Base-by-base conservation (phyloP, 2,888 invertebrate genomes). In the Gymnocheta viridis region DNA sequence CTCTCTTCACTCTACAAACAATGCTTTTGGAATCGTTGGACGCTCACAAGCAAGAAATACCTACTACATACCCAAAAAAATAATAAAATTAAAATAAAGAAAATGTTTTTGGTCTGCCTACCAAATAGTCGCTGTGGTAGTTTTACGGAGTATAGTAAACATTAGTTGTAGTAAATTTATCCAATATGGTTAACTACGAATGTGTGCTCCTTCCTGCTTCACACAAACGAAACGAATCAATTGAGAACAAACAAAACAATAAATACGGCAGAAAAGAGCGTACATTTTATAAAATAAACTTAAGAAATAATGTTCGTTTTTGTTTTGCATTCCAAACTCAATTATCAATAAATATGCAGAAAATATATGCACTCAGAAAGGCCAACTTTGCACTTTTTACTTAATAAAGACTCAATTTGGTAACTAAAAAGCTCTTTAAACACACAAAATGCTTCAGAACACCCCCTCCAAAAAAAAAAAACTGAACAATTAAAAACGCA, bases 91-190 rank as follows among this genome's bases (percentile, higher is more conserved):
- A 24, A 54, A 24, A 2, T 7, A 19, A 62, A 49, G 4, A 41
- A 58, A 51, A 32, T 27, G 9, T 35, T 62, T 69, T 79, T 64
- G 64, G 79, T 72, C 79, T 79, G 79, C 72, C 79, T 72, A 79
- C 79, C 44, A 78, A 77, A 78, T 67, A 49, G 22, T 66, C 32
- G 6, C n/a, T n/a, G 22, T 79, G 54, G 44, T 67, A 58, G 66
- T 66, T 29, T 24, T 38, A 17, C 6, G 56, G 22, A 7, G 66
- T 32, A 22, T 3, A 32, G 49, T 38, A 74, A 29, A 41, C 38
- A 29, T n/a, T 41, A 74, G 49, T 62, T 60, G 54, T 76, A 66
- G 64, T 66, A 67, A 77, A 47, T 76, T 54, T 76, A 41, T 32
- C 54, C 64, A 76, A 66, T 54, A 62, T 62, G 62, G 6, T 14